These are phyloP conservation scores for Tauraco erythrolophus DNA, from an alignment of 2,113 vertebrate species.

Conservation along the genomic window DNA sequence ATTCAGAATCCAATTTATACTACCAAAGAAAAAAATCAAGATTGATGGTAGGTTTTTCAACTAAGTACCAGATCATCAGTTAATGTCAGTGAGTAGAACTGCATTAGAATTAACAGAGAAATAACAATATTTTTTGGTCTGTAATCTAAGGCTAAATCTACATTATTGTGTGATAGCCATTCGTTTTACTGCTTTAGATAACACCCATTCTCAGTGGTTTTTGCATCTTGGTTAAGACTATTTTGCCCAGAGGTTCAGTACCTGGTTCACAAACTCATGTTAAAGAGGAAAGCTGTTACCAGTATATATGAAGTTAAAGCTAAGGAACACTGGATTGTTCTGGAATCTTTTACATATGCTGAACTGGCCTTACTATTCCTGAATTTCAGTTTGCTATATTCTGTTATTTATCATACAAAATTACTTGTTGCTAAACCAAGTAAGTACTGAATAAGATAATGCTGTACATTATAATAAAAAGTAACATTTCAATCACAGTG, in stretches of 20 bases:
- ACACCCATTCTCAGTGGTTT: not conserved
- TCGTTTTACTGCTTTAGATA: not conserved
- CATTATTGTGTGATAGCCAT: not conserved
- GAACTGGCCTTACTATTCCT: not conserved
- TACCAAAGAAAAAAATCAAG: conserved; percentile 82
- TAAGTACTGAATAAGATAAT: not conserved
- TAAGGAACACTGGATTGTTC: not conserved
- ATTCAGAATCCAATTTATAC: conserved; percentile 78
- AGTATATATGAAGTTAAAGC: not conserved
- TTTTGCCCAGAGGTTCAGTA: not conserved
- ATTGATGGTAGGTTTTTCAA: conserved; percentile 76
- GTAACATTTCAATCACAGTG: not conserved
- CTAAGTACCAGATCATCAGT: not conserved
- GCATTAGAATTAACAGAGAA: not conserved
- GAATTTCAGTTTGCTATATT: not conserved
- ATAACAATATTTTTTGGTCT: not conserved
- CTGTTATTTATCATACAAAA: not conserved
- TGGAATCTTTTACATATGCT: not conserved
- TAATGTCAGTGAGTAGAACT: not conserved
- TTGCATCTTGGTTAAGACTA: not conserved
- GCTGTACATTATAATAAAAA: not conserved
- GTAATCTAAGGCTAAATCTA: not conserved
- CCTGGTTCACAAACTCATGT: not conserved
- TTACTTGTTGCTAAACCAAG: not conserved
- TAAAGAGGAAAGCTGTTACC: not conserved